phyloP scores from a whole-genome alignment of 1,140 invertebrate species.

The Hycleus cichorii region DNA sequence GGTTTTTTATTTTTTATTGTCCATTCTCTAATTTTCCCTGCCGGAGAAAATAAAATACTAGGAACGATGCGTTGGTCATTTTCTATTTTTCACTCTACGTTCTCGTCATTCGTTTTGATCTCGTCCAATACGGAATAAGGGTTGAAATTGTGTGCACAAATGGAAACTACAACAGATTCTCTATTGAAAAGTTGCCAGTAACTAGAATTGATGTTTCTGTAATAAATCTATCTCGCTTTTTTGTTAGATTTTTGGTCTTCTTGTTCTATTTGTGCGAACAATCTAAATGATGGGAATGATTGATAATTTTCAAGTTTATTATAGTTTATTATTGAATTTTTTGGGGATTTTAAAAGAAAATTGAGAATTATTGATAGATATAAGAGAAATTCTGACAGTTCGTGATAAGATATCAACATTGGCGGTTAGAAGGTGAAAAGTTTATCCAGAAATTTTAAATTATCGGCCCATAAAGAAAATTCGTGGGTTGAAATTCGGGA shows the following conservation, averaged over 20 bases:
- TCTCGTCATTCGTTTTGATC: background rate
- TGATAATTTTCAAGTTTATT: too few species aligned
- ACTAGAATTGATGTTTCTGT: background rate
- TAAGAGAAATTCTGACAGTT: too few species aligned
- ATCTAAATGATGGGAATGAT: too few species aligned
- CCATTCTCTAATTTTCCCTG: background rate
- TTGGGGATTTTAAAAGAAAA: too few species aligned
- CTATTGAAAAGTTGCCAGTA: background rate
- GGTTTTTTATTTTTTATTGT: background rate
- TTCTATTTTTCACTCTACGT: constrained; percentile 1
- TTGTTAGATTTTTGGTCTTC: background rate
- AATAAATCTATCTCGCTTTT: background rate
- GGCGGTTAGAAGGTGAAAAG: too few species aligned
- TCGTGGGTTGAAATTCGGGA: too few species aligned
- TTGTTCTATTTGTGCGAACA: background rate
- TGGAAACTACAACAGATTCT: background rate
- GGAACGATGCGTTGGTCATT: constrained; percentile 1
- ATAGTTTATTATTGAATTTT: too few species aligned
- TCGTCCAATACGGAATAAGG: background rate
- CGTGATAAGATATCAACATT: too few species aligned
- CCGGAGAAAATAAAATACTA: background rate
- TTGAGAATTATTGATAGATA: too few species aligned
- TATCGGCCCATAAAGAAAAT: too few species aligned
- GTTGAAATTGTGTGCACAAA: constrained; percentile 1
- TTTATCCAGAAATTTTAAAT: too few species aligned